A percentile compares a stretch with the other conserved stretches of the same genome.
Conservation (phyloP, 1,140 invertebrate species). For the Aphaenogaster rudis region DNA sequence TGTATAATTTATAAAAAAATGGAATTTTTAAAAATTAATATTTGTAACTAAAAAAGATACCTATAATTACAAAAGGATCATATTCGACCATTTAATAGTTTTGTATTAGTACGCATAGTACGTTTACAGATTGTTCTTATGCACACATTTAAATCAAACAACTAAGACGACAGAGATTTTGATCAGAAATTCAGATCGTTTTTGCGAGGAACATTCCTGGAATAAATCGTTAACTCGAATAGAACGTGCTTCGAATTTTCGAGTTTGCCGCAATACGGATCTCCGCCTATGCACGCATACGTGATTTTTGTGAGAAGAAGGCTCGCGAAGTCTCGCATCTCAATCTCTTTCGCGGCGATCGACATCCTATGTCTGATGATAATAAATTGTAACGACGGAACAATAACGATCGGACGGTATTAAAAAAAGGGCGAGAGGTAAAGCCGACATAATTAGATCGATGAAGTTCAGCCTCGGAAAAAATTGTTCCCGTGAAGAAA, state of each 20-base stretch:
- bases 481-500: conserved; percentile 15
- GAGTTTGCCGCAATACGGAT: conserved; percentile 48
- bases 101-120: not conserved
- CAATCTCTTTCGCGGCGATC: not conserved
- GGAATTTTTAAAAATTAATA: not conserved
- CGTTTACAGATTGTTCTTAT: not conserved
- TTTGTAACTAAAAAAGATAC: not conserved
- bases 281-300: conserved; percentile 32
- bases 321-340: not conserved
- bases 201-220: conserved; percentile 9
- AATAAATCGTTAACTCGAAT: conserved; percentile 44
- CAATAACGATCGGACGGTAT: not conserved
- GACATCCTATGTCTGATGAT: not conserved
- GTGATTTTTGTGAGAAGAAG: conserved; percentile 40
- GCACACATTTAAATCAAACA: conserved; percentile 25
- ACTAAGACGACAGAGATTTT: not conserved
- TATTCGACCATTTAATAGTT: not conserved
- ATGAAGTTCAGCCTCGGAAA: conserved; percentile 34
- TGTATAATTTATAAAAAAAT: not conserved
- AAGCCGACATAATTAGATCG: conserved; percentile 47
- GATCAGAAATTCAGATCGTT: conserved; percentile 8
- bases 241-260: conserved; percentile 50
- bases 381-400: conserved; percentile 19
- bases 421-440: not conserved
- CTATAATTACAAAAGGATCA: not conserved